These are phyloP conservation scores for Clarias fuscus DNA, from an alignment of 2,797 vertebrate genomes.

Conservation along the genomic window DNA sequence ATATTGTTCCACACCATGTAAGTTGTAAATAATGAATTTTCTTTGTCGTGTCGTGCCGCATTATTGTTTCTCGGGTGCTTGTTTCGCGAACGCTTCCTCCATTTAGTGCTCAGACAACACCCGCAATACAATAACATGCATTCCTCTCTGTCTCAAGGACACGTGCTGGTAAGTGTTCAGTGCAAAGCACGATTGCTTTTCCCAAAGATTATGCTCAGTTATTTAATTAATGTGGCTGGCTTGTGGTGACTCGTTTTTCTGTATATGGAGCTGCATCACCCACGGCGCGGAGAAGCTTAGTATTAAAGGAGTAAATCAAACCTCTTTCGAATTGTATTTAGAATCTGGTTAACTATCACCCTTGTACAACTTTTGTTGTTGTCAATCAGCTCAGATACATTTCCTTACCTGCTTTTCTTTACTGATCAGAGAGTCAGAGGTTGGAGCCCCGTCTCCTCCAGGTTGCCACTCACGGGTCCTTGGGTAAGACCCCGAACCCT, in stretches of 20 bases:
- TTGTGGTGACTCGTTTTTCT: not conserved
- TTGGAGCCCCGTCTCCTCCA: too few species aligned
- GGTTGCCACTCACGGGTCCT: too few species aligned
- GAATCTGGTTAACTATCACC: not conserved
- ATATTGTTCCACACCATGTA: constrained; percentile 71
- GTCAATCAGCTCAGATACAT: too few species aligned
- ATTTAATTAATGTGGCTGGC: not conserved
- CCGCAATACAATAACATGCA: not conserved
- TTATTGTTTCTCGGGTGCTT: not conserved
- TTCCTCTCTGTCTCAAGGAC: not conserved
- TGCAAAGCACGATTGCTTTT: not conserved
- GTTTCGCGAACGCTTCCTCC: not conserved
- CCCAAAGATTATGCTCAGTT: not conserved
- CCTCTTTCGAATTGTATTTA: not conserved
- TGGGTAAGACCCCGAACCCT: too few species aligned
- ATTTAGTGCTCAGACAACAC: not conserved
- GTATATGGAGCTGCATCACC: not conserved
- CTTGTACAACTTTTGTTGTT: too few species aligned
- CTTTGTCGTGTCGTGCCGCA: constrained; percentile 60
- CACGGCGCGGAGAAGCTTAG: not conserved
- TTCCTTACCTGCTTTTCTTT: not conserved
- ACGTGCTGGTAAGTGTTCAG: not conserved
- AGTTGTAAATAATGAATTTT: constrained; percentile 80
- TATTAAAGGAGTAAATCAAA: not conserved
- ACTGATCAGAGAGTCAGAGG: too few species aligned